Percentiles rank a stretch among this genome's conserved stretches.
Conservation (phyloP, 2,797 vertebrate species). For the Adrianichthys oophorus region DNA sequence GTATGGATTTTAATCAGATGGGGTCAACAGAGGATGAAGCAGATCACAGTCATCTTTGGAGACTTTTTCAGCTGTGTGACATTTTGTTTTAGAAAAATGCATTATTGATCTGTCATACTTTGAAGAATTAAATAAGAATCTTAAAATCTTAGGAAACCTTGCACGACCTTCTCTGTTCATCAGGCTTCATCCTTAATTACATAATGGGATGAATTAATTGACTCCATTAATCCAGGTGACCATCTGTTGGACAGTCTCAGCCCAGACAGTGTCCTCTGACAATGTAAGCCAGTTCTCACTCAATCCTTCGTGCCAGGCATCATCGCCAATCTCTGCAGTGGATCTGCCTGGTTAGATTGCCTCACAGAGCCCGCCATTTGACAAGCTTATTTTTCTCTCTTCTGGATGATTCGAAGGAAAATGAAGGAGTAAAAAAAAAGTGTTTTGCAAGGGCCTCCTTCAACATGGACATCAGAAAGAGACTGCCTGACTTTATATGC, state of each 20-base stretch:
- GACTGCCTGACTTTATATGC: constrained; percentile 49
- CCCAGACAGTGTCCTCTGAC: constrained; percentile 56
- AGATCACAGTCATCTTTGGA: too few species aligned
- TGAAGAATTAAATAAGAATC: constrained; percentile 47
- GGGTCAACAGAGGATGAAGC: too few species aligned
- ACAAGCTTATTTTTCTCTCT: constrained; percentile 25
- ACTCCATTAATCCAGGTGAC: constrained; percentile 77
- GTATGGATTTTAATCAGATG: too few species aligned
- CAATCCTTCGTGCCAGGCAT: constrained; percentile 47
- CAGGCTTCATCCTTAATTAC: constrained; percentile 67
- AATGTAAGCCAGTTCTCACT: constrained; percentile 40
- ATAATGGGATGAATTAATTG: constrained; percentile 75
- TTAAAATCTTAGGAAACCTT: constrained; percentile 53
- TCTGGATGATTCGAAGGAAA: constrained; percentile 41
- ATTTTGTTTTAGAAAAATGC: neutral
- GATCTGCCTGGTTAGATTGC: constrained; percentile 24
- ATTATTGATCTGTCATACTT: constrained; percentile 16
- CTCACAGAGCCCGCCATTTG: constrained; percentile 19
- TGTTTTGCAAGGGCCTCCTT: constrained; percentile 48
- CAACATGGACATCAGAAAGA: constrained; percentile 55
- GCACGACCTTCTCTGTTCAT: constrained; percentile 38
- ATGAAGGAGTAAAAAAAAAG: constrained; percentile 17
- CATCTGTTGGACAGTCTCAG: constrained; percentile 69
- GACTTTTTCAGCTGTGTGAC: too few species aligned
- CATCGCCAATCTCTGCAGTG: constrained; percentile 16